A percentile compares a stretch with the other conserved stretches of the same genome.
phyloP scores from a whole-genome alignment of 1,140 invertebrate genomes.

The Dendrolimus punctatus region DNA sequence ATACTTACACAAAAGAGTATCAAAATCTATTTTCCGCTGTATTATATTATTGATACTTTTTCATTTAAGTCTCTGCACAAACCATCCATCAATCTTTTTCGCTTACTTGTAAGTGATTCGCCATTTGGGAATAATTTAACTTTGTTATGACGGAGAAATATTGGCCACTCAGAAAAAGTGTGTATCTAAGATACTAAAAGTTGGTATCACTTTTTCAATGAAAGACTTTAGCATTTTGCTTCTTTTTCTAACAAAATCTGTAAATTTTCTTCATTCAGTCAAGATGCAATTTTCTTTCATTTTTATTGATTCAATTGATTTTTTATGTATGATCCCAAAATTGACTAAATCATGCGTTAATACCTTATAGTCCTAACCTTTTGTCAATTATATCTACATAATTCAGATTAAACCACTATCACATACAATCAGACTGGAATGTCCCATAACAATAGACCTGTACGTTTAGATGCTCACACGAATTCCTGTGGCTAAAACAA shows the following conservation, averaged over 20 bases:
- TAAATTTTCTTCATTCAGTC: no score
- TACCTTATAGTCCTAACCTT: no score
- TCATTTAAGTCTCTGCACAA: constrained; percentile 3
- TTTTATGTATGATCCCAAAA: no score
- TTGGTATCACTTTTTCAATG: no score
- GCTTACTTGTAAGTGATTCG: constrained; percentile 3
- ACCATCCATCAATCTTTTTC: constrained; percentile 6
- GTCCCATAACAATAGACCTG: constrained; percentile 15
- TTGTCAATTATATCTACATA: neutral
- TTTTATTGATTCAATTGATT: no score
- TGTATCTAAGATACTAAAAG: no score
- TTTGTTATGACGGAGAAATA: neutral
- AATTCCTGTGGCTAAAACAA: constrained; percentile 25
- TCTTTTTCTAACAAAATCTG: no score
- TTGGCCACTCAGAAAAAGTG: neutral
- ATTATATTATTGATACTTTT: constrained; percentile 6
- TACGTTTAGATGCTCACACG: constrained; percentile 14
- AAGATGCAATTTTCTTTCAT: no score
- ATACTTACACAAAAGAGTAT: constrained; percentile 1
- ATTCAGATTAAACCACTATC: constrained; percentile 10
- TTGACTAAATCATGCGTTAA: no score
- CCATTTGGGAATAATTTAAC: constrained; percentile 2
- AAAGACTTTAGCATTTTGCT: no score
- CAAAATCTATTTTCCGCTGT: constrained; percentile 1
- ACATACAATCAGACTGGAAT: constrained; percentile 13